A percentile compares a stretch with the other conserved stretches of the same genome.
These are phyloP conservation scores for Dicyrtomina minuta DNA, from an alignment of 2,888 invertebrate species.

Conservation along the genomic window DNA sequence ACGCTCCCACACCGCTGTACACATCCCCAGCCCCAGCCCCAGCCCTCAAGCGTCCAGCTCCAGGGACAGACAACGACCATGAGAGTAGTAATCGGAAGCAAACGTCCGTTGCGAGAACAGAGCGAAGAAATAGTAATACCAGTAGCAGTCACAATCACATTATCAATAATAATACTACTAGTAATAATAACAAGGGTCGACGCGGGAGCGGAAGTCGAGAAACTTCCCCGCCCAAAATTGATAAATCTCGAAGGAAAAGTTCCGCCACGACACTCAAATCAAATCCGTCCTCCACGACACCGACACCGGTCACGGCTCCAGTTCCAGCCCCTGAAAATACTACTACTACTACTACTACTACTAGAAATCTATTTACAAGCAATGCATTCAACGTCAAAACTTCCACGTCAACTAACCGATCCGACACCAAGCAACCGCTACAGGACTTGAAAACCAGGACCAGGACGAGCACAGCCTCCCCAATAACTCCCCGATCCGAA, in stretches of 20 bases:
- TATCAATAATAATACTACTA: not conserved
- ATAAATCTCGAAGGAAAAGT: not conserved
- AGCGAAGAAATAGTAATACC: not conserved
- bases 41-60: not conserved
- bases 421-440: not conserved
- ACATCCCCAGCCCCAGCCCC: not conserved
- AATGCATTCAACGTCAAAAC: no score
- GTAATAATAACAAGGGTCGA: not conserved
- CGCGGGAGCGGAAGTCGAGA: not conserved
- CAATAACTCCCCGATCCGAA: not conserved
- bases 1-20: not conserved
- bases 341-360: not conserved
- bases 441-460: not conserved
- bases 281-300: not conserved
- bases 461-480: not conserved
- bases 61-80: not conserved
- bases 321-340: not conserved
- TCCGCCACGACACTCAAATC: not conserved
- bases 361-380: not conserved
- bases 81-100: not conserved
- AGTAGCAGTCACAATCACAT: not conserved
- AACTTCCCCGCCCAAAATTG: not conserved
- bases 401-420: not conserved
- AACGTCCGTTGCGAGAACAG: not conserved
- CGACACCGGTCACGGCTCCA: not conserved